Evolutionary conservation across 2,113 vertebrate species (phyloP).

Genomic region (Heliornis fulica): DNA sequence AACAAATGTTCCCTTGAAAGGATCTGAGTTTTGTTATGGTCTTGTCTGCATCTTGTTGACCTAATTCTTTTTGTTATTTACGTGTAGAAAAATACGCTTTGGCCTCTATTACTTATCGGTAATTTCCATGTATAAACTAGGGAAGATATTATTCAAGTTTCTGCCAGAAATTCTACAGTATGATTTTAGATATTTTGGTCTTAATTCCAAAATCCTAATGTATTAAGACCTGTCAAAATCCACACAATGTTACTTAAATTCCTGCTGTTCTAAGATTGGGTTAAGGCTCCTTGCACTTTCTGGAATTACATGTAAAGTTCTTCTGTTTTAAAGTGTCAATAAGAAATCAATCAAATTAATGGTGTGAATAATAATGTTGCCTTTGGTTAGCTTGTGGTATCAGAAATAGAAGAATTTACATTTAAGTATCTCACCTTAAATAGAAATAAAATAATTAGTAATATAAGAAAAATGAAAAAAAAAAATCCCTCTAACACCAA

Average conservation of each 20-base stretch:
- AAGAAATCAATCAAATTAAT: background rate
- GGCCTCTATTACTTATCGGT: background rate
- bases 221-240: background rate
- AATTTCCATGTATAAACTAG: background rate
- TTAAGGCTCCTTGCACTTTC: background rate
- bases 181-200: background rate
- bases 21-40: background rate
- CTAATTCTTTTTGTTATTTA: background rate
- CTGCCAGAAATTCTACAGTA: background rate
- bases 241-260: background rate
- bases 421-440: background rate
- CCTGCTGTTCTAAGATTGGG: background rate
- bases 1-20: background rate
- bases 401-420: background rate
- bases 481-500: background rate
- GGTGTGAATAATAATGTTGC: background rate
- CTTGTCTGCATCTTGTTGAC: background rate
- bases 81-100: background rate
- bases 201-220: background rate
- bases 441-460: background rate
- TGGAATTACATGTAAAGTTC: background rate
- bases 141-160: background rate
- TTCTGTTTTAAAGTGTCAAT: background rate
- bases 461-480: background rate
- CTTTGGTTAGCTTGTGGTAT: background rate